Percentiles rank a stretch among this genome's conserved stretches.
phyloP scores from a whole-genome alignment of 2,113 vertebrate genomes.

The Melanostigma gelatinosum region DNA sequence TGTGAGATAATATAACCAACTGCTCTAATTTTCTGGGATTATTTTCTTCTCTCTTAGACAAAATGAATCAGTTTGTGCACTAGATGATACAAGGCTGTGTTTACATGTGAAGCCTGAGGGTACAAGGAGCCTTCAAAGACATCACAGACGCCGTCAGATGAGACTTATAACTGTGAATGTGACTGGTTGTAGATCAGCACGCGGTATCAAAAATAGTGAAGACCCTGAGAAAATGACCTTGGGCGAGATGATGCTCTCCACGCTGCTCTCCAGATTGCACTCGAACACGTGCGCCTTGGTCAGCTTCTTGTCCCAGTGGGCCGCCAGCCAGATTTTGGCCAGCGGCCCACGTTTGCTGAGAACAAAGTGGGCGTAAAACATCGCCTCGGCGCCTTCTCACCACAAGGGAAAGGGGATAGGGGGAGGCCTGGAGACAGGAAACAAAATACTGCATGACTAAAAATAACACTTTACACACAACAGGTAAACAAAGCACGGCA shows the following conservation, averaged over 20 bases:
- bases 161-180: neutral
- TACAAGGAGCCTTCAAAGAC: neutral
- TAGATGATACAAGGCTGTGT: neutral
- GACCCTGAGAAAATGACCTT: conserved; percentile 84
- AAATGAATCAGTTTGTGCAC: neutral
- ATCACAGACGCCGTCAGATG: neutral
- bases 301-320: conserved; percentile 99
- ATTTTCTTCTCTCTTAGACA: neutral
- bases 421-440: conserved; percentile 28
- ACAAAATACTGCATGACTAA: neutral
- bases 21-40: neutral
- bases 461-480: neutral
- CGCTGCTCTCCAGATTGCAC: conserved; percentile 97
- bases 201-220: neutral
- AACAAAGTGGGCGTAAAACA: conserved; percentile 99
- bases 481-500: neutral
- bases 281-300: conserved; percentile 99
- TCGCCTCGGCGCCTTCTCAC: conserved; percentile 82
- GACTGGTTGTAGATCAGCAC: neutral
- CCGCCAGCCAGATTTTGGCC: conserved; percentile 98
- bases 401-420: conserved; percentile 32
- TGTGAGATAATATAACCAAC: neutral
- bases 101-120: neutral
- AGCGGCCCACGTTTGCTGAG: conserved; percentile 98
- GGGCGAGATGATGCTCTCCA: conserved; percentile 97